Base-by-base conservation (phyloP, 2,113 vertebrate species). In the Gobiocypris rarus region DNA sequence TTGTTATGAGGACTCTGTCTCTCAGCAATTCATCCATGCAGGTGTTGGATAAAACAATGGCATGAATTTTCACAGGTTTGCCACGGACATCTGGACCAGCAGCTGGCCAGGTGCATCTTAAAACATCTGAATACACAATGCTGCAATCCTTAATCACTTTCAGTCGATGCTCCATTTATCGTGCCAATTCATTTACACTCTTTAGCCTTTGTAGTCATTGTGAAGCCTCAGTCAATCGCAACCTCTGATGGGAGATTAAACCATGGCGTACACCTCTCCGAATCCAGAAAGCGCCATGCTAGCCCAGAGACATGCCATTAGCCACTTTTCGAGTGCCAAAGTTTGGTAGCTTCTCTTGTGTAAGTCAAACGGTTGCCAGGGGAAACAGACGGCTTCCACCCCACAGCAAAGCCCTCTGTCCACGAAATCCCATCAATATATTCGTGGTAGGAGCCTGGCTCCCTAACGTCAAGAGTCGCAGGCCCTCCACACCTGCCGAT, bases 361-460 rank as follows among this genome's bases (percentile, higher is more conserved):
- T 17, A n/a, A 24, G 14, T 76, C 31, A 59, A 52, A 63, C 41
- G 41, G 65, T 86, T 86, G 67, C 75, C 85, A 65, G 45, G 59
- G 81, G 79, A 75, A 82, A 79, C 71, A 82, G 59, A 59, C 28
- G 52, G 59, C 85, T 86, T 77, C 26, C 24, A 71, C 48, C 48
- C 50, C 69, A 48, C 24, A 69, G 26, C 56, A 65, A 73, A 58
- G 6, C 19, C 69, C 54, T 71, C 48, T 54, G 22, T 75, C n/a
- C 6, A 10, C 61, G 38, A 85, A 87, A 87, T 79, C 86, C 84
- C 78, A 82, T 86, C 88, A 87, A 86, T 87, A 84, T 82, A 87
- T 85, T 85, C 74, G 28, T 75, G 65, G 54, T 14, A 26, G 50
- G 83, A 84, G 75, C 59, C 56, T 74, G 28, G 61, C 74, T 82